A percentile compares a stretch with the other conserved stretches of the same genome.
Conservation (phyloP, 2,797 vertebrate genomes). For the Pangasius mekongensis region DNA sequence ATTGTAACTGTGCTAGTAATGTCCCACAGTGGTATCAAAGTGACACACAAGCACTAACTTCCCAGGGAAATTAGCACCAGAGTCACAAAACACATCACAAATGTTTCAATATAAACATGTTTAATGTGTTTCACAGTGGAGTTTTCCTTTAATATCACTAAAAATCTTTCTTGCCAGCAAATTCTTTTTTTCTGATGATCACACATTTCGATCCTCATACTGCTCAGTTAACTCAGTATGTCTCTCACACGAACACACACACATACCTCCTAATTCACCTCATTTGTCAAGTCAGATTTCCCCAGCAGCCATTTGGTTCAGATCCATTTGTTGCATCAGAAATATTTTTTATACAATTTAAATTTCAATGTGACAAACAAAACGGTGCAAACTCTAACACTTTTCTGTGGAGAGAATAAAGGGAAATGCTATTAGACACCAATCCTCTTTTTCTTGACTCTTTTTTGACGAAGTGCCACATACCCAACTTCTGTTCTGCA, state of each 20-base stretch:
- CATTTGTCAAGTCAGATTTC: slow-evolving; percentile 43
- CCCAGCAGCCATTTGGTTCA: slow-evolving; percentile 35
- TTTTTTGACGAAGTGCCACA: slow-evolving; percentile 73
- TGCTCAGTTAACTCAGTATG: background rate
- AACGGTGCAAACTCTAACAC: slow-evolving; percentile 47
- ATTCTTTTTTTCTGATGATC: background rate
- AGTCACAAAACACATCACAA: background rate
- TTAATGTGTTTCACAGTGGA: background rate
- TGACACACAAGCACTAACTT: background rate
- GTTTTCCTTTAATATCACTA: background rate
- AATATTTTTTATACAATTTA: slow-evolving; percentile 48
- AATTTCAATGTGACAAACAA: slow-evolving; percentile 48
- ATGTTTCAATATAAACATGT: background rate
- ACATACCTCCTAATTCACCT: background rate
- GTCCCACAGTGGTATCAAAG: background rate
- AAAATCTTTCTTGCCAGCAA: background rate
- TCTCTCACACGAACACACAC: background rate
- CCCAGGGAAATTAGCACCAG: background rate
- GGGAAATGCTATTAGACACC: slow-evolving; percentile 32
- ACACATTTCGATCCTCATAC: background rate
- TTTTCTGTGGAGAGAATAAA: background rate
- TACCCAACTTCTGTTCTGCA: slow-evolving; percentile 75
- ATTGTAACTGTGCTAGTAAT: background rate
- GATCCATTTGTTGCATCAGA: slow-evolving; percentile 35
- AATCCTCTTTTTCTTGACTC: slow-evolving; percentile 55